Evolutionary conservation across 2,888 invertebrate species (phyloP), one percentile per base, ranked within the genome.

Genomic region (Mythimna pallens): DNA sequence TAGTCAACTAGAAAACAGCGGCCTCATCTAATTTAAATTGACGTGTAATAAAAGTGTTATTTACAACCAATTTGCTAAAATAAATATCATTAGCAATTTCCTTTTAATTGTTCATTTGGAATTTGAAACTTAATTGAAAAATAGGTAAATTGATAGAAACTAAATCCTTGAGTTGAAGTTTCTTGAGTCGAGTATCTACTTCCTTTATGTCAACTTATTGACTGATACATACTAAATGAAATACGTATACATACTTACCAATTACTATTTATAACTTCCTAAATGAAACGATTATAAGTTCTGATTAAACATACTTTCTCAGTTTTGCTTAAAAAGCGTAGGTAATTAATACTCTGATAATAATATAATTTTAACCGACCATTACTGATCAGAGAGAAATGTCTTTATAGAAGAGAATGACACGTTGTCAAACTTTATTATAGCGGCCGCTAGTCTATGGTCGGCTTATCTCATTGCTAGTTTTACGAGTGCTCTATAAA

Each of bases 401-500:
- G 85, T 86, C 86, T 89, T 76, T 73, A 86, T 90, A 91, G 91
- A 91, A 90, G 85, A 84, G 88, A 92, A 90, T 92, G 92, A 93
- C 92, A 92, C 86, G 89, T 93, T 92, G 95, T 95, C 94, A 94
- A 93, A 92, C 89, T 93, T 93, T 93, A 94, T 94, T 92, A 91
- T 91, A 89, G 86, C 87, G 86, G 84, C 88, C 91, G 89, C 90
- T 88, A 89, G 90, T 87, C 81, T 73, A 59, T 88, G 78, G 74
- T 83, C 86, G 75, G 64, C 87, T 91, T 93, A 93, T 92, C 91
- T 90, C 87, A 86, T 83, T 83, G 89, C 90, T 83, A 78, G 88
- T 92, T 95, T 95, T 94, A 95, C 91, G 92, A 91, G 86, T 91
- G 92, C 89, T 93, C 94, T 93, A 95, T 95, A 95, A 95, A 94